Percentiles rank a stretch among this genome's conserved stretches.
phyloP scores from a whole-genome alignment of 2,888 invertebrate genomes.

The Malacosoma neustria region DNA sequence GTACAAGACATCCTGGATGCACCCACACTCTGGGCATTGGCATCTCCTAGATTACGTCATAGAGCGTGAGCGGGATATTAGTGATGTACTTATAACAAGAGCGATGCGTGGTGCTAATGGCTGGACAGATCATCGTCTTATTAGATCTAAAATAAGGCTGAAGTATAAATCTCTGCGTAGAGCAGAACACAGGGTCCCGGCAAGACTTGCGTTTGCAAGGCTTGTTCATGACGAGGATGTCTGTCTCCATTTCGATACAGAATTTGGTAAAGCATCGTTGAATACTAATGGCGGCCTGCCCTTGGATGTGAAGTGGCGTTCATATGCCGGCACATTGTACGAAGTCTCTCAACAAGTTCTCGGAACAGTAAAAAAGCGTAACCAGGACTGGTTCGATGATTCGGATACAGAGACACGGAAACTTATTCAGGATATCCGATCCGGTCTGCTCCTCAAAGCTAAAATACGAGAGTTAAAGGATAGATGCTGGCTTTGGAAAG shows the following conservation, averaged over 20 bases:
- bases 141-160: conserved; percentile 1
- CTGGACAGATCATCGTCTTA: conserved; percentile 7
- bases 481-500: conserved; percentile 10
- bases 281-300: no score
- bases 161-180: conserved; percentile 1
- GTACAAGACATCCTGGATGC: conserved; percentile 15
- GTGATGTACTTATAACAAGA: conserved; percentile 7
- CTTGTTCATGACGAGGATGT: background rate
- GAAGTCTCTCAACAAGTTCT: background rate
- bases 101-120: conserved; percentile 7
- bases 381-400: conserved; percentile 6
- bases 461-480: conserved; percentile 9
- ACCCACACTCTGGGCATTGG: conserved; percentile 17
- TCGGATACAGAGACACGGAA: conserved; percentile 2
- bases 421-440: conserved; percentile 1
- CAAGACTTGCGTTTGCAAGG: background rate
- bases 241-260: background rate
- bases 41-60: conserved; percentile 14
- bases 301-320: no score
- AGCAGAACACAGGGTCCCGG: conserved; percentile 1
- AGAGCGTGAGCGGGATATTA: conserved; percentile 6
- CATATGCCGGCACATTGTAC: background rate
- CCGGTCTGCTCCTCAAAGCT: background rate
- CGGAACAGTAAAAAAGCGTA: conserved; percentile 3
- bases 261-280: no score